These are phyloP conservation scores for Limnephilus lunatus DNA, from an alignment of 2,888 invertebrate genomes.

Conservation along the genomic window DNA sequence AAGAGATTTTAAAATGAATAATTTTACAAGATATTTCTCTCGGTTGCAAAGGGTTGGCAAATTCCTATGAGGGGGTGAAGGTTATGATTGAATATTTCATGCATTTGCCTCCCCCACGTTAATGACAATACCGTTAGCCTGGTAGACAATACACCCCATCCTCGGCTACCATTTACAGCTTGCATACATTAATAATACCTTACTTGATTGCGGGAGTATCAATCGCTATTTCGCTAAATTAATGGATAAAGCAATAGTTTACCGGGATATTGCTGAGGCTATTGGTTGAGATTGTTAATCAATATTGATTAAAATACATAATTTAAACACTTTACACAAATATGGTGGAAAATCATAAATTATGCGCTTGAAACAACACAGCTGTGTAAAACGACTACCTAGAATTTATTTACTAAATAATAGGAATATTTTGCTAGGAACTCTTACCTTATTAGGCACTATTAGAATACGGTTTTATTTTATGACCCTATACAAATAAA, in stretches of 20 bases:
- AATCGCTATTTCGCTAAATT: slow-evolving; percentile 33
- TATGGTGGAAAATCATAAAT: not conserved
- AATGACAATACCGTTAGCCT: slow-evolving; percentile 65
- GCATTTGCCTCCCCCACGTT: slow-evolving; percentile 51
- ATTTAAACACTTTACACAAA: not conserved
- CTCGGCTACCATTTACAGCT: slow-evolving; percentile 39
- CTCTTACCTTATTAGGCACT: too few relatives aligned
- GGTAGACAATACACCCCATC: slow-evolving; percentile 57
- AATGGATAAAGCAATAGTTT: slow-evolving; percentile 26
- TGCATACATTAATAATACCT: slow-evolving; percentile 44
- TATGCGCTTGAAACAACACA: not conserved
- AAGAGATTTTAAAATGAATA: not conserved
- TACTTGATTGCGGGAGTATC: slow-evolving; percentile 19
- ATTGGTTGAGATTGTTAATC: not conserved
- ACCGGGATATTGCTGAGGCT: not conserved
- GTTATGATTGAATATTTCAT: slow-evolving; percentile 63
- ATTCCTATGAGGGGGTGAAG: slow-evolving; percentile 37
- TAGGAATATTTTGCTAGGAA: not conserved
- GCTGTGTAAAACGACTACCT: not conserved
- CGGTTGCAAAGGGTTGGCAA: slow-evolving; percentile 10
- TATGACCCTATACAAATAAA: too few relatives aligned
- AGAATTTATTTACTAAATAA: not conserved
- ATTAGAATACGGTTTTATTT: too few relatives aligned
- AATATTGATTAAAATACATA: not conserved
- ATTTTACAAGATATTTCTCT: not conserved